Percentiles rank a stretch among this genome's conserved stretches.
Conservation (phyloP, 2,797 vertebrate species). For the Bradypodion pumilum region DNA sequence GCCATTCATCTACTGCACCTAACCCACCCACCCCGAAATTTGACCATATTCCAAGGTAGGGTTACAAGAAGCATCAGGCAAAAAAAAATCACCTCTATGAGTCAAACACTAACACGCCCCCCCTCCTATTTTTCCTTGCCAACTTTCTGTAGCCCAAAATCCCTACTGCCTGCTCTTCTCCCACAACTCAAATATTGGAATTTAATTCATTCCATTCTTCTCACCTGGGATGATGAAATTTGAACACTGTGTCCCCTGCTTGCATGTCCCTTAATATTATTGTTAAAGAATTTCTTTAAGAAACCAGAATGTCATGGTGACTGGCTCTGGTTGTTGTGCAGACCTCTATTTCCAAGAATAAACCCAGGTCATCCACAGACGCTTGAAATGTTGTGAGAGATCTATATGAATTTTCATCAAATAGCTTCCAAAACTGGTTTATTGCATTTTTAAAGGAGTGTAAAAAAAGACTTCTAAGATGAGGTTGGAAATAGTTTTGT, state of each 20-base stretch:
- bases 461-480: no score
- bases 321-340: background rate
- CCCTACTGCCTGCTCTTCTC: background rate
- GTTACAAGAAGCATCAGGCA: slow-evolving; percentile 62
- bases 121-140: slow-evolving; percentile 32
- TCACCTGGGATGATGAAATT: slow-evolving; percentile 18
- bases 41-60: slow-evolving; percentile 63
- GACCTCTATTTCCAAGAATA: background rate
- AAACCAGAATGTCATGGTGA: background rate
- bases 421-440: no score
- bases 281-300: background rate
- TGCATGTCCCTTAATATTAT: slow-evolving; percentile 7
- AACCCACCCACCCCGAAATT: slow-evolving; percentile 68
- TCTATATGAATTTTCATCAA: no score
- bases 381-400: background rate
- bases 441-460: no score
- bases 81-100: slow-evolving; percentile 67
- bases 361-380: background rate
- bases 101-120: slow-evolving; percentile 72
- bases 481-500: no score
- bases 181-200: slow-evolving; percentile 39
- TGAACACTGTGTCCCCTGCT: slow-evolving; percentile 32
- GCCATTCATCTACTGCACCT: slow-evolving; percentile 69
- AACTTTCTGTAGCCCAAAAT: slow-evolving; percentile 4
- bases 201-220: slow-evolving; percentile 51